A percentile compares a stretch with the other conserved stretches of the same genome.
phyloP scores from a whole-genome alignment of 2,113 vertebrate species.

The Pelecanus crispus region DNA sequence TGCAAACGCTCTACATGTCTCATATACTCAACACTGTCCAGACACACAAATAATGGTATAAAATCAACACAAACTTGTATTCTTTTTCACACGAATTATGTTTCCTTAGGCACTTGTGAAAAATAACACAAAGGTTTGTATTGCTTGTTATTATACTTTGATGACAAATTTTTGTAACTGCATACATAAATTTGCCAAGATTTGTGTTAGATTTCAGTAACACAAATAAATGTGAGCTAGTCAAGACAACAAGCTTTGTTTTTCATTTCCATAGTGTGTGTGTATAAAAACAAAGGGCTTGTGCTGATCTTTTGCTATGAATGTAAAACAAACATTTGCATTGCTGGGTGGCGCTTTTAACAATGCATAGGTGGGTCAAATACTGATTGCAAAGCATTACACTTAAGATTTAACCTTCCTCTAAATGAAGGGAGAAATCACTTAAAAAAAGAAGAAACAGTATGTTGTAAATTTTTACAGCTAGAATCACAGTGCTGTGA shows the following conservation, averaged over 20 bases:
- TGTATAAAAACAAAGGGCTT: constrained; percentile 73
- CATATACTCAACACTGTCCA: constrained; percentile 47
- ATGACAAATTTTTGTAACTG: constrained; percentile 60
- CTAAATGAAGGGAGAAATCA: not conserved
- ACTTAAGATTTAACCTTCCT: constrained; percentile 16
- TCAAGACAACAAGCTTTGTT: constrained; percentile 72
- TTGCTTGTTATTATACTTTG: constrained; percentile 32
- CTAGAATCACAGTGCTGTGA: not conserved
- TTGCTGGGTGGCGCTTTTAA: constrained; percentile 15
- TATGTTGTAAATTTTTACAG: not conserved
- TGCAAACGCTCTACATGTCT: constrained; percentile 57
- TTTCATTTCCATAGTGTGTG: constrained; percentile 16
- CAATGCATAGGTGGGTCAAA: constrained; percentile 15
- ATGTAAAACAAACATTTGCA: constrained; percentile 65
- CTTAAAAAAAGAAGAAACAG: not conserved
- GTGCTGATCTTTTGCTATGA: constrained; percentile 61
- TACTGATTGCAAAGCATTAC: constrained; percentile 29
- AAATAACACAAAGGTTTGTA: constrained; percentile 68
- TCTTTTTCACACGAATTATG: constrained; percentile 73
- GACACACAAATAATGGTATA: constrained; percentile 48
- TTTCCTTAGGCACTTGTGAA: constrained; percentile 72
- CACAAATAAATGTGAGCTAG: constrained; percentile 69
- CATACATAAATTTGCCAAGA: constrained; percentile 66
- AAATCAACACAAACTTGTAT: constrained; percentile 72
- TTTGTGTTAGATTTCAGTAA: constrained; percentile 73